Base-by-base conservation (phyloP, 1,140 invertebrate species). In the Apis florea region DNA sequence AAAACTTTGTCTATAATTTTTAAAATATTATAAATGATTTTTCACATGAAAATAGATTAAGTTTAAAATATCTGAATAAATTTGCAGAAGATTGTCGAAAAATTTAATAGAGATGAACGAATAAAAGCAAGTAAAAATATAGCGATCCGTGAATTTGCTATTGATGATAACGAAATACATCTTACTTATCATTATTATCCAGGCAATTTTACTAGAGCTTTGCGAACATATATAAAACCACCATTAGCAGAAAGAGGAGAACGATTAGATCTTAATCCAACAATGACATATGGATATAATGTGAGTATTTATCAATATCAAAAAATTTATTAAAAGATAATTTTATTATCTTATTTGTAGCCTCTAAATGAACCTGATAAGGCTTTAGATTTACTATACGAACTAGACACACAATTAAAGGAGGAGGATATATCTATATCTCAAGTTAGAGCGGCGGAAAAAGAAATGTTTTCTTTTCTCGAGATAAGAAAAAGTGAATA, bases 111-210 rank as follows among this genome's bases (percentile, higher is more conserved):
- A 47, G 95, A 96, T 81, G 84, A 93, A 56, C 83, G 88, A 8
- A 89, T 95, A 26, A 93, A 94, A 0, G 94, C 95, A 2, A 91
- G 92, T 9, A 91, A 95, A 58, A 95, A 97, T 77, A 93, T 97
- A 26, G 95, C 95, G 24, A 94, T 95, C n/a, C 94, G 95, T 58
- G 95, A 95, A 67, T 97, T 96, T 86, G 92, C 94, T 68, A 93
- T 96, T 5, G 89, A 92, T 49, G 94, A 95, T 0, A 94, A 95
- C 56, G 95, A 96, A 85, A 96, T 97, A 80, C 91, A 94, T 26
- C 79, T 97, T 0, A 93, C 95, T 72, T 96, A 95, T 90, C 96
- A 97, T 89, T 97, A 97, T 81, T 95, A 94, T 0, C 94, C 95
- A 72, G 95, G 95, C n/a, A 95, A 95, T 79, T 94, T 96, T 1